These are phyloP conservation scores for Benitochromis conjunctus DNA, from an alignment of 2,113 vertebrate species.

Conservation along the genomic window DNA sequence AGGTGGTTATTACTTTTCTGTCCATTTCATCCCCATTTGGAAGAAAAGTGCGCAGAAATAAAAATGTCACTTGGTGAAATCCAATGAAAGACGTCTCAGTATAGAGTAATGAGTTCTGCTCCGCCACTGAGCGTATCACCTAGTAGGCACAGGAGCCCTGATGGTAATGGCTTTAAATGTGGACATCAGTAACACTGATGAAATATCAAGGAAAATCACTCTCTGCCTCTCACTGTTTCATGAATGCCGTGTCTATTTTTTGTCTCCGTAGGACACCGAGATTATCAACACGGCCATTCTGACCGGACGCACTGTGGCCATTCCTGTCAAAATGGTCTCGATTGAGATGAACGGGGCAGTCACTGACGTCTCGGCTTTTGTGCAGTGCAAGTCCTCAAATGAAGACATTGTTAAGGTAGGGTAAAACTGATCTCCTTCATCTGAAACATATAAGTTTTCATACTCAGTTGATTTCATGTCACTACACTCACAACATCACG, in stretches of 20 bases:
- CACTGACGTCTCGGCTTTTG: conserved; percentile 83
- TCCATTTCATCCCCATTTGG: not conserved
- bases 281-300: conserved; percentile 98
- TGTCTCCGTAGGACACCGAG: conserved; percentile 84
- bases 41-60: not conserved
- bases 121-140: not conserved
- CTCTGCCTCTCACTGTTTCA: not conserved
- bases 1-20: not conserved
- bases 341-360: conserved; percentile 87
- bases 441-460: conserved; percentile 10
- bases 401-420: conserved; percentile 96
- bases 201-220: conserved; percentile 18
- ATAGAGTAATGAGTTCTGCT: not conserved
- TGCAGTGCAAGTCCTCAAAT: conserved; percentile 92
- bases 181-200: conserved; percentile 16
- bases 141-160: not conserved
- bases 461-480: conserved; percentile 12
- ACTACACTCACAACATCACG: conserved; percentile 7
- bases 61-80: conserved; percentile 49
- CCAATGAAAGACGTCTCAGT: not conserved
- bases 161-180: not conserved
- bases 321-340: conserved; percentile 94
- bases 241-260: not conserved
- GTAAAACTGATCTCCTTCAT: not conserved
- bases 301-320: conserved; percentile 92